A percentile compares a stretch with the other conserved stretches of the same genome.
Evolutionary conservation across 2,888 invertebrate genomes (phyloP).

Genomic region (Eristalis intricaria): DNA sequence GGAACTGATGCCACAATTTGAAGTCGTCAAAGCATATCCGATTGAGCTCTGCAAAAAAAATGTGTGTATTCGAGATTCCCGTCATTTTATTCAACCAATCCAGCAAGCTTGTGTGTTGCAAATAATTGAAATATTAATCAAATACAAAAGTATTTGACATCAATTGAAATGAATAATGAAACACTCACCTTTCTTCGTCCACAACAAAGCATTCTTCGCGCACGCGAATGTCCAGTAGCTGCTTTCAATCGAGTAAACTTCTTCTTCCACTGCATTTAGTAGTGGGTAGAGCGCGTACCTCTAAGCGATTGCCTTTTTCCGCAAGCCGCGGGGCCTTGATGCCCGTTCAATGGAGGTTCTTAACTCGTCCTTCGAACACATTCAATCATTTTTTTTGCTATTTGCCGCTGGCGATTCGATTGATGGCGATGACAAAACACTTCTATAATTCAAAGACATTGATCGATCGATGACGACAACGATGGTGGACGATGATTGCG

Average conservation of each 20-base stretch:
- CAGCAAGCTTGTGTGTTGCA: too few relatives aligned
- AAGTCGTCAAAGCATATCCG: too few relatives aligned
- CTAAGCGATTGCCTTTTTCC: conserved; percentile 75
- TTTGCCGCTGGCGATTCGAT: neutral
- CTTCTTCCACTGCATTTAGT: conserved; percentile 91
- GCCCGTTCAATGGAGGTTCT: conserved; percentile 58
- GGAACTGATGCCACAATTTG: too few relatives aligned
- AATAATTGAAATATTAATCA: too few relatives aligned
- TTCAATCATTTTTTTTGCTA: conserved; percentile 54
- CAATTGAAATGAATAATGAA: neutral
- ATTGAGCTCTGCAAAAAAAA: too few relatives aligned
- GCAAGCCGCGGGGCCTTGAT: conserved; percentile 68
- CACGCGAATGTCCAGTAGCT: conserved; percentile 89
- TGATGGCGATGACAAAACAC: conserved; percentile 16
- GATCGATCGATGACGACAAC: conserved; percentile 33
- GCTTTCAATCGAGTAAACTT: conserved; percentile 90
- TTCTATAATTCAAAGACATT: conserved; percentile 40
- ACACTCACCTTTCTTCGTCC: conserved; percentile 94
- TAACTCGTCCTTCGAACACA: conserved; percentile 52
- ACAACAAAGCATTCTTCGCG: conserved; percentile 95
- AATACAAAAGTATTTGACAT: neutral
- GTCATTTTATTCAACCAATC: too few relatives aligned
- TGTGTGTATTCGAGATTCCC: too few relatives aligned
- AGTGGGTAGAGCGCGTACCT: conserved; percentile 76
- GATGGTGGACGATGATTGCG: neutral